Base-by-base conservation (phyloP, 2,113 vertebrate genomes). In the Lampris megalopsis region DNA sequence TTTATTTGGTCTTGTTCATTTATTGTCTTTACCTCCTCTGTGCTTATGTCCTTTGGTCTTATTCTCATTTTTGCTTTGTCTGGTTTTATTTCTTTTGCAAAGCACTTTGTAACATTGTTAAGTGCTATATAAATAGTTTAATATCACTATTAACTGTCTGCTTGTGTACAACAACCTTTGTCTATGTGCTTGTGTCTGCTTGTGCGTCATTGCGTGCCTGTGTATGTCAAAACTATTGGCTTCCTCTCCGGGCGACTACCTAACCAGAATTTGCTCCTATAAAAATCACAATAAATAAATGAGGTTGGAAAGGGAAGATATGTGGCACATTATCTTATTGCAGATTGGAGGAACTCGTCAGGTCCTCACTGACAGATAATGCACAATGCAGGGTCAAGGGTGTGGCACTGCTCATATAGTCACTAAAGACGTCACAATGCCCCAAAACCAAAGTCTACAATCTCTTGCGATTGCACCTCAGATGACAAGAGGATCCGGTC, bases 321-420 rank as follows among this genome's bases (percentile, higher is more conserved):
- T 1, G 42, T 85, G 79, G 87, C 85, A 88, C 64, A 61, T 77
- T 77, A 81, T 87, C 86, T 88, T 74, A 88, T 84, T 81, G 82
- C 68, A 11, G 63, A 71, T n/a, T 41, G 38, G 53, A 41, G 62
- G 64, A 24, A 45, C 74, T 85, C 83, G 81, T 88, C 82, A 89
- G 45, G 48, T 63, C 43, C 57, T 45, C 37, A 67, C 61, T 88
- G 83, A 76, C 68, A 64, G 62, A 73, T 70, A 50, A 49, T 47
- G 60, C 62, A 45, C 37, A 73, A 71, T 69, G 81, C 57, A 47
- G 63, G 63, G 53, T 73, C 40, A 54, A 68, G 35, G 36, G 63
- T 49, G 72, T 2, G 62, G 60, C 57, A 57, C 0, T 0, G 50
- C 50, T 65, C 7, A 45, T 9, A 3, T 5, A 7, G 13, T 2